Conservation (phyloP, 2,888 invertebrate genomes). For the Philonicus albiceps region DNA sequence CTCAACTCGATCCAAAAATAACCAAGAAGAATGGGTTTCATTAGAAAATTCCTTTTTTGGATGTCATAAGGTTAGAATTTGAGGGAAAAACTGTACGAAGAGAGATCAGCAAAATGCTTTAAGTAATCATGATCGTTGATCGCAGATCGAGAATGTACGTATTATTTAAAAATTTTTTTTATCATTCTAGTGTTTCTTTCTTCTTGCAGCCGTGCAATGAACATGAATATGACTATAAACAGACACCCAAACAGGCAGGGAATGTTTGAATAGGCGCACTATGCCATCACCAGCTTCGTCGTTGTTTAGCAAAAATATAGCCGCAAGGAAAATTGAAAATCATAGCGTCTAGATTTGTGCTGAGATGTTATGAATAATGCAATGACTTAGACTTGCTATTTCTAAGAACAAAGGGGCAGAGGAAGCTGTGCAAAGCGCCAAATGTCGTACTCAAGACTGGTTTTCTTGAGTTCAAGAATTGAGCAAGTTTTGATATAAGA, state of each 20-base stretch:
- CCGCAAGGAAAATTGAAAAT: not conserved
- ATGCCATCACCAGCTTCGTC: not conserved
- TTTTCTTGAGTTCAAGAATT: not conserved
- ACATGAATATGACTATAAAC: not conserved
- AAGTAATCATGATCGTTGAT: conserved; percentile 19
- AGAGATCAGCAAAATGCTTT: not conserved
- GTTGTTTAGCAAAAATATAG: not conserved
- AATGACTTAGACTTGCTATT: not conserved
- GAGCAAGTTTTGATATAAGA: conserved; percentile 7
- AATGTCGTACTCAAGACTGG: conserved; percentile 24
- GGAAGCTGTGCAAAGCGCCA: not conserved
- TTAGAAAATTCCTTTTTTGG: conserved; percentile 33
- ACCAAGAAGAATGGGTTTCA: not conserved
- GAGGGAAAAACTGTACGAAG: not conserved
- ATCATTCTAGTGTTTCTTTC: not conserved
- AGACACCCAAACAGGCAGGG: conserved; percentile 1
- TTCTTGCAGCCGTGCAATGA: not conserved
- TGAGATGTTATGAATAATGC: conserved; percentile 36
- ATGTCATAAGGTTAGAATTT: not conserved
- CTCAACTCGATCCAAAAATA: conserved; percentile 3
- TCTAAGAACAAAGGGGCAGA: conserved; percentile 12
- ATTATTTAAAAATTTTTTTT: conserved; percentile 3
- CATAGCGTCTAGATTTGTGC: not conserved
- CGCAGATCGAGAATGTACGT: not conserved
- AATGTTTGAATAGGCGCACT: not conserved